phyloP scores from a whole-genome alignment of 2,797 vertebrate species.

The Xerus rutilus region DNA sequence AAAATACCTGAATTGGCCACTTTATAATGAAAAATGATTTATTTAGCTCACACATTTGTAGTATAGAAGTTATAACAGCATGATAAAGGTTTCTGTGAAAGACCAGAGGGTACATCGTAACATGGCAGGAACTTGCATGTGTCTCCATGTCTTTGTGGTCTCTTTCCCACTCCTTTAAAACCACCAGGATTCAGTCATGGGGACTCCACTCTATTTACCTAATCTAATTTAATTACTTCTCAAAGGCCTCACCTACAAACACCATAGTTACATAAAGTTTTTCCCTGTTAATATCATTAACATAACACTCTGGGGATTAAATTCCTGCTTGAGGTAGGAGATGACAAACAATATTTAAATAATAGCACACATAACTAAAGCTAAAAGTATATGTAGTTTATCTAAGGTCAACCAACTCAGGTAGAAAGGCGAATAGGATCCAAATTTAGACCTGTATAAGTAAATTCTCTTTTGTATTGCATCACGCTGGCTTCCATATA shows the following conservation, averaged over 20 bases:
- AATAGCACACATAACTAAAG: not conserved
- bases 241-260: not conserved
- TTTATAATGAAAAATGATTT: not conserved
- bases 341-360: too few species aligned
- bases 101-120: not conserved
- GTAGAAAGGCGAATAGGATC: not conserved
- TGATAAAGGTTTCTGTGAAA: not conserved
- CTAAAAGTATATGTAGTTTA: not conserved
- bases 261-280: not conserved
- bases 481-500: not conserved
- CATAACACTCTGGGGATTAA: not conserved
- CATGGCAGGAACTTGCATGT: not conserved
- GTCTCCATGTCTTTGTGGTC: not conserved
- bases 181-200: not conserved
- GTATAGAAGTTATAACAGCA: not conserved
- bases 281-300: not conserved
- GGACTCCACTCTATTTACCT: not conserved
- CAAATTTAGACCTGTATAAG: not conserved
- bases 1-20: not conserved
- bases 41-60: not conserved
- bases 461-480: not conserved
- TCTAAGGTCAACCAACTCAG: not conserved
- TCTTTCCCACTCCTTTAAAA: not conserved
- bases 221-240: not conserved
- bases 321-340: not conserved